phyloP scores from a whole-genome alignment of 1,140 invertebrate genomes.

The Chionoecetes opilio region DNA sequence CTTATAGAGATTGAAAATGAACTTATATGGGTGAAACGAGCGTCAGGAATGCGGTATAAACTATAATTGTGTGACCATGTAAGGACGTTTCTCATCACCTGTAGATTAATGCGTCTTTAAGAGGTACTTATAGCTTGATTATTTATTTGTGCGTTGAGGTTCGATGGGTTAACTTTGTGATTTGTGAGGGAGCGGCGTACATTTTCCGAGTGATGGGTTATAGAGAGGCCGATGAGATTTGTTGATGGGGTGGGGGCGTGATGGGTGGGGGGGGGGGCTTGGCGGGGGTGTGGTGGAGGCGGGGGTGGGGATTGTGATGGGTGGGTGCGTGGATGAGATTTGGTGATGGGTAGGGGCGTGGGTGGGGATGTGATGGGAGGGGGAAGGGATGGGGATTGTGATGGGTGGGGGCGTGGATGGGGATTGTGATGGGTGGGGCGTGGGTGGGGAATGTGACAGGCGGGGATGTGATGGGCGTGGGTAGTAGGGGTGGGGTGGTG shows the following conservation, averaged over 20 bases:
- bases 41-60: conserved; percentile 1
- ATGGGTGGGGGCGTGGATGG: neutral
- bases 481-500: neutral
- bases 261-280: neutral
- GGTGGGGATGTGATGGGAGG: conserved; percentile 19
- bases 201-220: conserved; percentile 28
- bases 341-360: conserved; percentile 6
- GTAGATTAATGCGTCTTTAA: conserved; percentile 51
- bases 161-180: neutral
- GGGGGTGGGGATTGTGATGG: neutral
- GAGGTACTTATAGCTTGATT: conserved; percentile 42
- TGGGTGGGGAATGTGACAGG: conserved; percentile 40
- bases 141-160: conserved; percentile 41
- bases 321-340: neutral
- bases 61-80: neutral
- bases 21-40: conserved; percentile 31
- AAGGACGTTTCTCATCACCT: conserved; percentile 46
- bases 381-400: neutral
- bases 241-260: neutral
- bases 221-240: neutral
- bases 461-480: neutral
- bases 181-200: neutral
- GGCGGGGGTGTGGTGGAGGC: neutral
- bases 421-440: conserved; percentile 7
- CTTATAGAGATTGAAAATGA: conserved; percentile 56